These are phyloP conservation scores for Caerostris darwini DNA, from an alignment of 1,140 invertebrate species.

Conservation along the genomic window DNA sequence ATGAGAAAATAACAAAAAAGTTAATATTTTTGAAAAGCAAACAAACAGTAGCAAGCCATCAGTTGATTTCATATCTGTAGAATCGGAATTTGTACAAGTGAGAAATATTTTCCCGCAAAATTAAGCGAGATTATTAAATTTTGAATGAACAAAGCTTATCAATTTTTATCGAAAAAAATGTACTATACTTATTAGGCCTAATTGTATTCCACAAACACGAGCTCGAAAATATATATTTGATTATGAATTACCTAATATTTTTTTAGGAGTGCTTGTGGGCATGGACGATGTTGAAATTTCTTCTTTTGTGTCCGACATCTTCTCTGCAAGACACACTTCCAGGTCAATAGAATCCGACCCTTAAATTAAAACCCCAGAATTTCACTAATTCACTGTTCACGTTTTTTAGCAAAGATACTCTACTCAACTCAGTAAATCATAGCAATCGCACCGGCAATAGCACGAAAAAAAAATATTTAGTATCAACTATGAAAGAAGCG, in stretches of 20 bases:
- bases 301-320: slow-evolving; percentile 76
- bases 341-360: slow-evolving; percentile 60
- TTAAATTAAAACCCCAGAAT: slow-evolving; percentile 52
- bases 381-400: slow-evolving; percentile 39
- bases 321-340: slow-evolving; percentile 34
- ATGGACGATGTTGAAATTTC: slow-evolving; percentile 72
- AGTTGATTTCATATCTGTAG: too few species aligned
- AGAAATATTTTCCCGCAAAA: too few species aligned
- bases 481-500: slow-evolving; percentile 49
- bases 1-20: too few species aligned
- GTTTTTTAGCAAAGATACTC: slow-evolving; percentile 60
- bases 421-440: slow-evolving; percentile 40
- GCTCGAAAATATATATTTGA: slow-evolving; percentile 32
- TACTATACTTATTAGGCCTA: slow-evolving; percentile 73
- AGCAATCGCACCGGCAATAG: slow-evolving; percentile 60
- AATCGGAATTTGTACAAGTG: too few species aligned
- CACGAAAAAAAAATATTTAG: slow-evolving; percentile 42
- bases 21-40: too few species aligned
- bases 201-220: slow-evolving; percentile 55
- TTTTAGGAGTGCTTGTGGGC: slow-evolving; percentile 72
- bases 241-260: slow-evolving; percentile 75
- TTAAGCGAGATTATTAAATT: background rate
- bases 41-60: too few species aligned
- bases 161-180: slow-evolving; percentile 17
- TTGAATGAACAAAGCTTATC: background rate